Evolutionary conservation across 2,113 vertebrate genomes (phyloP), one percentile per base, ranked within the genome.

Genomic region (Patagioenas fasciata): DNA sequence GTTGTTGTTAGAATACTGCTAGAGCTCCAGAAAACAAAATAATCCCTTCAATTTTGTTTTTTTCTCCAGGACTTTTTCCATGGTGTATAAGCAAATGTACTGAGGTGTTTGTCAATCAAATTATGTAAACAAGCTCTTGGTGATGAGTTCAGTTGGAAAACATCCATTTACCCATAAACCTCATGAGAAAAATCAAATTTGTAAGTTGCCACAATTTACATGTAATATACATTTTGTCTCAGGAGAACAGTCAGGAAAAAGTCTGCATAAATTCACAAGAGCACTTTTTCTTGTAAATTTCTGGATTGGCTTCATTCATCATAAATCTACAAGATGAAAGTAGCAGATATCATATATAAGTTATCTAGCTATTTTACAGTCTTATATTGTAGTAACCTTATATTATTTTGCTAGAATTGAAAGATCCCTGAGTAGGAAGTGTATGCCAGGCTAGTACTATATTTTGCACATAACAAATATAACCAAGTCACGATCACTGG

Each of bases 1-100:
- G 16, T 48, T 92, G 44, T 53, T 86, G 58, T 54, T 73, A 88
- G 17, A 83, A 77, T 53, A 32, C 12, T 50, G 60, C 67, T 75
- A 65, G 28, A 89, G 19, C 31, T 91, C 47, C 47, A 83, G n/a
- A 64, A 93, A 88, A 85, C 26, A 92, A 92, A 95, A 70, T 71
- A 83, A 95, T 95, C 81, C 66, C 51, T 82, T 91, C 87, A 80
- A 36, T 85, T 95, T 62, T 62, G 26, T 34, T 94, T 95, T 96
- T 96, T 90, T 62, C 19, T 31, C 47, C 58, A 25, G 31, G 87
- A 60, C 38, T 88, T 91, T 92, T 92, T 80, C 48, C 66, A 69
- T 0, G 0, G 44, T 38, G 5, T 66, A 7, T 42, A 40, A 73
- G 50, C 75, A 93, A 82, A 88, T 91, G n/a, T 62, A 79, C 65